A percentile compares a stretch with the other conserved stretches of the same genome.
Evolutionary conservation across 2,888 invertebrate genomes (phyloP).

Genomic region (Aelia acuminata): DNA sequence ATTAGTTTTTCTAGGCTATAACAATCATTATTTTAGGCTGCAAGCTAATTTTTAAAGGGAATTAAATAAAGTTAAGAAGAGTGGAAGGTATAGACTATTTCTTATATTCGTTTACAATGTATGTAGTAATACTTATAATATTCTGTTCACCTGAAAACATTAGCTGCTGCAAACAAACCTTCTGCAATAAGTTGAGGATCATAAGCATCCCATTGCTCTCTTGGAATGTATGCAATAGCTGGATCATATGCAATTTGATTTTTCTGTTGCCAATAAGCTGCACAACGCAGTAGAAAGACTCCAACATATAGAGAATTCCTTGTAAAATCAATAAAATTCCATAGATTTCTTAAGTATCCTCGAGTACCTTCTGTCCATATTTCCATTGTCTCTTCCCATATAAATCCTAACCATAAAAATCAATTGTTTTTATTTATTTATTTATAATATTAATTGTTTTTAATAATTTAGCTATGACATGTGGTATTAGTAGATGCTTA

Average conservation of each 20-base stretch:
- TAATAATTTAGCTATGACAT: no score
- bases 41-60: not conserved
- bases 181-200: conserved; percentile 95
- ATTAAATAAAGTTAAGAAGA: not conserved
- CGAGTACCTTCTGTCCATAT: conserved; percentile 89
- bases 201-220: conserved; percentile 92
- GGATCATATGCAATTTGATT: conserved; percentile 79
- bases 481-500: no score
- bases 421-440: no score
- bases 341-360: conserved; percentile 90
- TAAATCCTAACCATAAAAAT: conserved; percentile 76
- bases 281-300: conserved; percentile 77
- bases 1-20: no score
- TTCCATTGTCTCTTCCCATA: conserved; percentile 93
- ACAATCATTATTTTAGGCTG: not conserved
- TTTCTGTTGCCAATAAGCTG: conserved; percentile 83
- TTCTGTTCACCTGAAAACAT: conserved; percentile 82
- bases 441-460: no score
- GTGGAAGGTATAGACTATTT: not conserved
- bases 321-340: conserved; percentile 97
- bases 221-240: conserved; percentile 80
- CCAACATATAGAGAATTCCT: conserved; percentile 88
- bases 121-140: no score
- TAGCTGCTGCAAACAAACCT: conserved; percentile 94
- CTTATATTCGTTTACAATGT: no score